Percentiles rank a stretch among this genome's conserved stretches.
Conservation (phyloP, 2,888 invertebrate species). For the Mystacides longicornis region DNA sequence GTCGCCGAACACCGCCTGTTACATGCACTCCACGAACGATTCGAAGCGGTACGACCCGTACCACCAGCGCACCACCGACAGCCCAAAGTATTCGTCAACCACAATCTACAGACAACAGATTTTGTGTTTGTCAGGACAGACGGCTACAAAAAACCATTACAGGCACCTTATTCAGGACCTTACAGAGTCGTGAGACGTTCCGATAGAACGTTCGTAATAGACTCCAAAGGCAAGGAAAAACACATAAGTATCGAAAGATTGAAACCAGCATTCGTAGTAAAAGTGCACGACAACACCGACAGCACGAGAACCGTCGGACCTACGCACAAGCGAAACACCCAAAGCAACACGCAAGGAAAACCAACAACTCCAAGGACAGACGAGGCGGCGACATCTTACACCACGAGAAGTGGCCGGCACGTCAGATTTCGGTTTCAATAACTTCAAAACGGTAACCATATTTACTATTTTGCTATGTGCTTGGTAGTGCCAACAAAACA, state of each 20-base stretch:
- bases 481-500: no score
- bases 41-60: background rate
- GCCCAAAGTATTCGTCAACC: background rate
- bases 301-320: no score
- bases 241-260: background rate
- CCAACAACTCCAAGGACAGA: no score
- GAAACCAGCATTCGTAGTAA: conserved; percentile 11
- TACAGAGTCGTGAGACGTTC: background rate
- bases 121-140: background rate
- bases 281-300: no score
- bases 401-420: no score
- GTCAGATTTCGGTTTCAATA: no score
- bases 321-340: no score
- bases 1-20: background rate
- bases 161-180: background rate
- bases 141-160: background rate
- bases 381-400: no score
- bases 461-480: no score
- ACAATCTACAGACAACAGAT: background rate
- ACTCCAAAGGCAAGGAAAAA: conserved; percentile 3
- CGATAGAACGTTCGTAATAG: background rate
- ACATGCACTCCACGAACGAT: background rate
- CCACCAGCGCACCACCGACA: background rate
- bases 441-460: no score
- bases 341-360: no score